phyloP scores from a whole-genome alignment of 2,888 invertebrate genomes.

The Patella pellucida region DNA sequence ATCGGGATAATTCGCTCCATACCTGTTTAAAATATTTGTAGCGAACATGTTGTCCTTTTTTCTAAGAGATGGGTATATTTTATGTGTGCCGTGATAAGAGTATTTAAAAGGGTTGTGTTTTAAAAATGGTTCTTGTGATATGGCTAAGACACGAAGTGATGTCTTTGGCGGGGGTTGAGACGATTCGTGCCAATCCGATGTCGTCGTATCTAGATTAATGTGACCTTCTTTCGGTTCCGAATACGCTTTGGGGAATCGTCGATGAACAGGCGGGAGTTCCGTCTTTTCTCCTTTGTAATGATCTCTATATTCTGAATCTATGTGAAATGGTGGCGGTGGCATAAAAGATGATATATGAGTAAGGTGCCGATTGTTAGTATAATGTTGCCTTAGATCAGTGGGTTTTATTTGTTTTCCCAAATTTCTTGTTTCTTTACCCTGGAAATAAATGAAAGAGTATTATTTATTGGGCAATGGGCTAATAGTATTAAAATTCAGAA shows the following conservation, averaged over 20 bases:
- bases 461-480: too few species aligned
- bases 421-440: constrained; percentile 52
- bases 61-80: constrained; percentile 61
- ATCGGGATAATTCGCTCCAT: constrained; percentile 27
- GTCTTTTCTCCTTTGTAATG: constrained; percentile 47
- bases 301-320: constrained; percentile 47
- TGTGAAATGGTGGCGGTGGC: constrained; percentile 42
- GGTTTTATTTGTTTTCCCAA: constrained; percentile 50
- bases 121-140: constrained; percentile 62
- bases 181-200: constrained; percentile 48
- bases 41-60: constrained; percentile 38
- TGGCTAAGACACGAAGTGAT: constrained; percentile 57
- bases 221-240: constrained; percentile 40
- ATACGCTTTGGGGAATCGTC: constrained; percentile 54
- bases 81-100: constrained; percentile 55
- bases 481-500: too few species aligned
- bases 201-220: constrained; percentile 46
- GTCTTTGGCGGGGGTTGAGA: constrained; percentile 45
- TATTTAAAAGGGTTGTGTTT: constrained; percentile 64
- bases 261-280: constrained; percentile 40
- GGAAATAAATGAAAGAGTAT: constrained; percentile 12
- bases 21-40: constrained; percentile 30
- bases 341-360: constrained; percentile 49
- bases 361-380: constrained; percentile 54
- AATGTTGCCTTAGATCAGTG: constrained; percentile 49